phyloP scores from a whole-genome alignment of 2,797 vertebrate genomes.

The Coregonus suidteri region DNA sequence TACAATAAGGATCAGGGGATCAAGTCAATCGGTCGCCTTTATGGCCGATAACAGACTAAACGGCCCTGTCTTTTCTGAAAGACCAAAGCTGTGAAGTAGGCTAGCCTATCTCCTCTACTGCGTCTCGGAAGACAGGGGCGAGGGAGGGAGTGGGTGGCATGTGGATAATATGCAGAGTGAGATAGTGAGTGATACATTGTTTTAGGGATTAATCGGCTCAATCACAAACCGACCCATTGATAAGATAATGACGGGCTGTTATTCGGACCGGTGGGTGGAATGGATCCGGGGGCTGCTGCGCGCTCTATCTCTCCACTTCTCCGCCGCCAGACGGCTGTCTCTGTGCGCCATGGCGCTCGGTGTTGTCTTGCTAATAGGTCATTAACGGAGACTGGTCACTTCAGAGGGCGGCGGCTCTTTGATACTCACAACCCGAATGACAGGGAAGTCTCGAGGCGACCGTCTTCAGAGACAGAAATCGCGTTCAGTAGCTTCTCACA shows the following conservation, averaged over 20 bases:
- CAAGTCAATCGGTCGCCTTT: constrained; percentile 22
- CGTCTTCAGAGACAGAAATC: neutral
- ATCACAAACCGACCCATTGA: neutral
- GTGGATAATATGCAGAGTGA: constrained; percentile 21
- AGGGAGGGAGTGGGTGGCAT: constrained; percentile 19
- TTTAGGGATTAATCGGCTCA: constrained; percentile 25
- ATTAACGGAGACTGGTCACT: constrained; percentile 40
- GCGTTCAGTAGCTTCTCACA: neutral
- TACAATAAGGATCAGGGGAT: constrained; percentile 25
- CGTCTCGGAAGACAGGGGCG: neutral
- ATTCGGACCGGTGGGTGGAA: constrained; percentile 20
- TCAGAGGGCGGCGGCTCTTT: constrained; percentile 58
- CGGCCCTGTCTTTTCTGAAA: constrained; percentile 8
- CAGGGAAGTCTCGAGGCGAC: neutral
- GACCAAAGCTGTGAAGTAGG: constrained; percentile 6
- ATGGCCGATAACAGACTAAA: constrained; percentile 29
- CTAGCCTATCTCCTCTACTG: constrained; percentile 9
- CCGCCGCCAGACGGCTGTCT: constrained; percentile 58
- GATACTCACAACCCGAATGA: constrained; percentile 39
- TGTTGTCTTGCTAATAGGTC: constrained; percentile 46
- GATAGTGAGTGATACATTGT: constrained; percentile 10
- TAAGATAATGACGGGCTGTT: neutral
- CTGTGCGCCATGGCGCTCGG: constrained; percentile 6
- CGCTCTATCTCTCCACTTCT: constrained; percentile 8
- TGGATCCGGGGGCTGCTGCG: constrained; percentile 19